phyloP scores from a whole-genome alignment of 2,113 vertebrate genomes.

The Apodemus speciosus region DNA sequence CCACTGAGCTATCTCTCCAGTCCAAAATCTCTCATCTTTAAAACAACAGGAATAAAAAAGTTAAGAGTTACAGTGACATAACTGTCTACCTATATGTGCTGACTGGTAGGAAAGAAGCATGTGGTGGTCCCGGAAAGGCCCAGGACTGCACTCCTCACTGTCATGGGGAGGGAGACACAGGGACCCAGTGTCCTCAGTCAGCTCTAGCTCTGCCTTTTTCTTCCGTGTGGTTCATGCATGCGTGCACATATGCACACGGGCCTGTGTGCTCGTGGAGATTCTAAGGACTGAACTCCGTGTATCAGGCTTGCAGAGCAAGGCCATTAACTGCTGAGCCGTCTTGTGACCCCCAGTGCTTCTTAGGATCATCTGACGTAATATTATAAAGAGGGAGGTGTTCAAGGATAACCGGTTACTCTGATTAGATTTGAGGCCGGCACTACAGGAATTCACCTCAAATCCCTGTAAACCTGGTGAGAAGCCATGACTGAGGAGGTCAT shows the following conservation, averaged over 20 bases:
- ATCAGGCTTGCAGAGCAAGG: neutral
- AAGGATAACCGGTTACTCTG: neutral
- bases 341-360: neutral
- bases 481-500: neutral
- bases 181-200: neutral
- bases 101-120: neutral
- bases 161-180: neutral
- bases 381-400: neutral
- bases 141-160: neutral
- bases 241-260: accelerated
- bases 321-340: neutral
- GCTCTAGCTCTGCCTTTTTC: neutral
- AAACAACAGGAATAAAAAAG: constrained; percentile 38
- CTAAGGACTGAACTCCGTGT: neutral
- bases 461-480: neutral
- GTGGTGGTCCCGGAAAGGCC: constrained; percentile 11
- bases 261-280: accelerated
- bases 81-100: neutral
- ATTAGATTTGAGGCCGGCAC: neutral
- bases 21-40: neutral
- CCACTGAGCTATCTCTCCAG: no score
- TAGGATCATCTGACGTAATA: neutral
- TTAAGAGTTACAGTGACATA: constrained; percentile 14
- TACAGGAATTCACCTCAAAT: neutral
- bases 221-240: neutral